Conservation (phyloP, 2,797 vertebrate genomes). For the Trachurus trachurus region DNA sequence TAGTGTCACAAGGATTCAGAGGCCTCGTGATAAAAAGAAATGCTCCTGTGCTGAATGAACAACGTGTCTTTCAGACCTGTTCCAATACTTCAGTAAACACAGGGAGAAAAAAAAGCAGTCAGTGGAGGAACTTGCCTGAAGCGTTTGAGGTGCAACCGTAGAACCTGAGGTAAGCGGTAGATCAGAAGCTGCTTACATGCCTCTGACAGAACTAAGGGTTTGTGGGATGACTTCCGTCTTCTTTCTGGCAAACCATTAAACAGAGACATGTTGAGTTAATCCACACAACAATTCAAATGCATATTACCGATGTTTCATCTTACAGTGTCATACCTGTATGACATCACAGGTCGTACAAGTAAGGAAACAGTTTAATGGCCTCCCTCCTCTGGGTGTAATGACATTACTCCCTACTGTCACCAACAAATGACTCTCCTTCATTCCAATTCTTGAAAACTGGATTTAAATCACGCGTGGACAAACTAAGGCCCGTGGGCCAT, state of each 20-base stretch:
- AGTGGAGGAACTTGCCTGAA: conserved; percentile 90
- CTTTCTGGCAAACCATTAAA: conserved; percentile 86
- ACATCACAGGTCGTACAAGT: neutral
- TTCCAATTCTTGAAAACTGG: neutral
- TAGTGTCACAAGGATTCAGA: conserved; percentile 30
- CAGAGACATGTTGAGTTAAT: conserved; percentile 7
- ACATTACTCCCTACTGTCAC: conserved; percentile 3
- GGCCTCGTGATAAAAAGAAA: neutral
- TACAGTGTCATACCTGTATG: too few species aligned
- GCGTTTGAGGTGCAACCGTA: conserved; percentile 99
- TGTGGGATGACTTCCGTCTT: conserved; percentile 95
- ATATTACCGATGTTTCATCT: neutral
- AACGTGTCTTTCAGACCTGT: neutral
- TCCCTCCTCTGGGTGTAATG: neutral
- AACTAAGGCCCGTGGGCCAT: too few species aligned
- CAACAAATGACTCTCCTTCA: neutral
- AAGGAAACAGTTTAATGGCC: conserved; percentile 7
- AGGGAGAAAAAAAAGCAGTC: neutral
- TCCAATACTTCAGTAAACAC: neutral
- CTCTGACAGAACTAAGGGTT: conserved; percentile 97
- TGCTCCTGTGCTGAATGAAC: neutral
- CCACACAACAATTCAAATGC: neutral
- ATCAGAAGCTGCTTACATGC: conserved; percentile 99
- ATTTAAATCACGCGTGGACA: neutral
- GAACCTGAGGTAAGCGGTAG: conserved; percentile 99